phyloP scores from a whole-genome alignment of 2,113 vertebrate genomes.

The Apus apus region DNA sequence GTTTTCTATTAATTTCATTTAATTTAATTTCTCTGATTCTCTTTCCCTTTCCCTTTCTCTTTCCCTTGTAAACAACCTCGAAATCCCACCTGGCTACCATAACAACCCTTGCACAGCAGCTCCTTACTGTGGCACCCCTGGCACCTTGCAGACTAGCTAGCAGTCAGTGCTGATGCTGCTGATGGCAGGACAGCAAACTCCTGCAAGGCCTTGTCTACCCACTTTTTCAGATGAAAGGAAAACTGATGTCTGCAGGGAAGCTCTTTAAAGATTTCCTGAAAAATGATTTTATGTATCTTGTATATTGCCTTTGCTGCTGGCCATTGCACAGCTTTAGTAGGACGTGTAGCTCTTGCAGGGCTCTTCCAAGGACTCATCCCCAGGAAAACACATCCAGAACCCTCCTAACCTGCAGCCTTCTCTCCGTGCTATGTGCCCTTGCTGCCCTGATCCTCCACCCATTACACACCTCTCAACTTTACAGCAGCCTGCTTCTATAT shows the following conservation, averaged over 20 bases:
- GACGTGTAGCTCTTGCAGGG: neutral
- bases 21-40: no score
- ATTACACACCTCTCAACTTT: neutral
- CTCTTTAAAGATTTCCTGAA: neutral
- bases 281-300: neutral
- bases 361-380: neutral
- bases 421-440: neutral
- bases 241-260: neutral
- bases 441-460: neutral
- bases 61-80: no score
- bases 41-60: neutral
- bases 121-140: accelerated
- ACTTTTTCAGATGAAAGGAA: neutral
- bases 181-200: accelerated
- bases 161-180: accelerated
- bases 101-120: neutral
- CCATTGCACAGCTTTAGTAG: neutral
- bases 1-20: no score
- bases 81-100: neutral
- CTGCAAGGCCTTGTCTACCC: neutral
- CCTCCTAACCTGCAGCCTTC: neutral
- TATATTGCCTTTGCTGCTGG: neutral
- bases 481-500: neutral
- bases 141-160: no score
- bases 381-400: neutral